Base-by-base conservation (phyloP, 2,797 vertebrate species). In the Sebastes elongatus region DNA sequence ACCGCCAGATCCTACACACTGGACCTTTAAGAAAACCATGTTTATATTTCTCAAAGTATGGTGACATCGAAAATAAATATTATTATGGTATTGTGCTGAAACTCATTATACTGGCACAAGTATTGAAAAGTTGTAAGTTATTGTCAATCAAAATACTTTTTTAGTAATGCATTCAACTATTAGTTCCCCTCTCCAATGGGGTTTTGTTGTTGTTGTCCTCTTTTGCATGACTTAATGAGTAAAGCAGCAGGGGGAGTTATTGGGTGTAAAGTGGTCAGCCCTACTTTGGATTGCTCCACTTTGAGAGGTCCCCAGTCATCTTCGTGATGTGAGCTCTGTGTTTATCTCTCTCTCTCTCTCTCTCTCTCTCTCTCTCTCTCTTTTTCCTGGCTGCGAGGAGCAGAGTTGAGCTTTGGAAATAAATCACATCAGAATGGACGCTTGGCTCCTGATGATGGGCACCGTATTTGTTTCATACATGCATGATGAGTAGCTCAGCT, bases 271-370 rank as follows among this genome's bases (percentile, higher is more conserved):
- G 84, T 89, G 92, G 93, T 91, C 94, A 94, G 95, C 83, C 93
- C 94, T 94, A 95, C 90, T 95, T 95, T 93, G 86, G 90, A 92
- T 82, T 95, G 95, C 92, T 96, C 95, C 91, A 96, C 91, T 96
- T 96, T 92, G 88, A 88, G 88, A 88, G 83, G 84, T 96, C 94
- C 92, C 94, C 82, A 86, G 90, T 94, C 92, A 90, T 93, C 88
- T 82, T 78, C 27, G 59, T 82, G 94, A 92, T 89, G 90, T 76
- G 87, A 93, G 88, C 84, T 52, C 86, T 80, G 88, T 91, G 83
- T 86, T 86, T 88, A 92, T 92, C 76, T 78, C 76, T 75, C 76
- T 63, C 81, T 66, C 66, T 49, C 23, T 23, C 23, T 23, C 42
- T 71, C 66, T 63, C 76, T 74, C 76, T 62, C 81, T 66, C 63